Evolutionary conservation across 2,113 vertebrate genomes (phyloP).

Genomic region (Xyliphius kryptos): DNA sequence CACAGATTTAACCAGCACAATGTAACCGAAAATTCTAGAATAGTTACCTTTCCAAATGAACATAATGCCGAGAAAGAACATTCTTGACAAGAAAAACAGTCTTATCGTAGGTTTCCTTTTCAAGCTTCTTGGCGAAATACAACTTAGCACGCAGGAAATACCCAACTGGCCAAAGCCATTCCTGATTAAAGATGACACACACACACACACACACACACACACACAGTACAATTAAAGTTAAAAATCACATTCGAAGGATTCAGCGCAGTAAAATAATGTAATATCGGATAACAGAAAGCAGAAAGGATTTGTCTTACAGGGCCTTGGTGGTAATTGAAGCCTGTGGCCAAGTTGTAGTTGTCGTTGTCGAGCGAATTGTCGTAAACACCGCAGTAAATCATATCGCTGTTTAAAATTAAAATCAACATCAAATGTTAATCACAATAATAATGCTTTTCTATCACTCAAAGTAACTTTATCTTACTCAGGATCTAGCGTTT

Average conservation of each 20-base stretch:
- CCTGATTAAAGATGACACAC: too few species aligned
- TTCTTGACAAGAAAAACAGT: slow-evolving; percentile 85
- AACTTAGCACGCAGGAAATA: slow-evolving; percentile 96
- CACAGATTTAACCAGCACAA: too few species aligned
- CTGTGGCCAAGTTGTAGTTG: slow-evolving; percentile 87
- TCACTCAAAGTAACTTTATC: too few species aligned
- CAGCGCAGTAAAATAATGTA: too few species aligned
- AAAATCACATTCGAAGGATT: too few species aligned
- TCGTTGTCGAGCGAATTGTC: slow-evolving; percentile 90
- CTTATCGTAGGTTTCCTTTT: slow-evolving; percentile 66
- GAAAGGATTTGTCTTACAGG: slow-evolving; percentile 72
- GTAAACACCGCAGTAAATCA: slow-evolving; percentile 87
- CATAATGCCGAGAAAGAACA: slow-evolving; percentile 84
- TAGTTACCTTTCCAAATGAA: slow-evolving; percentile 87
- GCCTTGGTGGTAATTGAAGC: slow-evolving; percentile 98
- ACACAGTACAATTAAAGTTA: too few species aligned
- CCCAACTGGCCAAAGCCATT: slow-evolving; percentile 95
- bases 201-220: too few species aligned
- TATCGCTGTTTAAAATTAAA: slow-evolving; percentile 62
- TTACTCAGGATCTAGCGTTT: slow-evolving; percentile 93
- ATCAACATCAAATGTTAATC: background rate
- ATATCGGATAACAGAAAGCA: too few species aligned
- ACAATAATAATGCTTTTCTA: background rate
- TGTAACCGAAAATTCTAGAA: background rate
- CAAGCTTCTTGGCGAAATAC: slow-evolving; percentile 80